Evolutionary conservation across 2,888 invertebrate genomes (phyloP).

Genomic region (Ectemnius cavifrons): DNA sequence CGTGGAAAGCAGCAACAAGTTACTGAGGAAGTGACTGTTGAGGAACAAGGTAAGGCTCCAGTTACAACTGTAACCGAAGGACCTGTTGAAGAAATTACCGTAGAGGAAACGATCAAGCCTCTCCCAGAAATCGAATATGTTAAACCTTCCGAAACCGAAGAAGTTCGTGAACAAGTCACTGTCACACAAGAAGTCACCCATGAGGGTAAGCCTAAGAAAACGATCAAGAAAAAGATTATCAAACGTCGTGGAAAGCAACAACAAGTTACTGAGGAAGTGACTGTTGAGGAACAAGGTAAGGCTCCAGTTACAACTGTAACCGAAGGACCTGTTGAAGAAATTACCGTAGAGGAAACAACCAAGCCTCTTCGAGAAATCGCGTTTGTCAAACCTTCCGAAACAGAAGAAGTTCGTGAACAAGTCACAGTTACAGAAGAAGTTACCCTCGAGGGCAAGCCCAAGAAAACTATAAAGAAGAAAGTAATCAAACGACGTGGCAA

Average conservation of each 20-base stretch:
- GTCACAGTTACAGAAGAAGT: conserved; percentile 46
- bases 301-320: no score
- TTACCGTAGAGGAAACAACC: no score
- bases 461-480: conserved; percentile 64
- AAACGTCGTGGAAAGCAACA: no score
- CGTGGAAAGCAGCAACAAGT: conserved; percentile 27
- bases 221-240: no score
- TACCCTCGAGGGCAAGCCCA: conserved; percentile 62
- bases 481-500: conserved; percentile 51
- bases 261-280: no score
- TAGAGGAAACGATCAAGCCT: background rate
- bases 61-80: conserved; percentile 63
- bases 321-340: no score
- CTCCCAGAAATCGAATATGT: background rate
- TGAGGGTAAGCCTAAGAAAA: no score
- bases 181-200: no score
- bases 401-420: conserved; percentile 46
- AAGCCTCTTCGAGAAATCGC: background rate
- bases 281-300: no score
- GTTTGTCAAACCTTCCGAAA: background rate
- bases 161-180: no score
- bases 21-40: conserved; percentile 64
- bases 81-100: conserved; percentile 16
- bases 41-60: conserved; percentile 34
- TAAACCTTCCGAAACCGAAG: conserved; percentile 50